Evolutionary conservation across 2,797 vertebrate genomes (phyloP), one percentile per base, ranked within the genome.

Genomic region (Chrysocyon brachyurus): DNA sequence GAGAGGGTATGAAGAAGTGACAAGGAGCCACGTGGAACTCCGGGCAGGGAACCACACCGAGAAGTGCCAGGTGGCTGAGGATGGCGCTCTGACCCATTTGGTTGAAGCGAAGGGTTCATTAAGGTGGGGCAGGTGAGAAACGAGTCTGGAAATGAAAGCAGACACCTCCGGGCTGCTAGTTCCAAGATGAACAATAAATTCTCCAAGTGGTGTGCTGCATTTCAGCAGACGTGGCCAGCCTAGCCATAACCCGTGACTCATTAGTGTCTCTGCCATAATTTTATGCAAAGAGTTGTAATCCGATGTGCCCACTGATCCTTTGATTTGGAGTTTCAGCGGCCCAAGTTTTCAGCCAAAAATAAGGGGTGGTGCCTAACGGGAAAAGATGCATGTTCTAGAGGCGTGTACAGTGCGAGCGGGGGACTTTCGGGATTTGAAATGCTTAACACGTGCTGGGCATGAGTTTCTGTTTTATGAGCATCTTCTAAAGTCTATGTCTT

Each of bases 321-420:
- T 82, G 12, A 81, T 15, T 6, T 0, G 12, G 26, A 28, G 6
- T 87, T 54, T 14, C 24, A 3, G 0, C 12, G 49, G 40, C 59
- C 61, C 61, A 49, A 17, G 33, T 6, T 14, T 33, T 31, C 21
- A 31, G 40, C 12, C 56, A 33, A 59, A 73, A 36, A 16, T 3
- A 28, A 54, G 49, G 8, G 6, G 24, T 31, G 70, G 57, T 9
- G 24, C 24, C 3, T 10, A 63, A 12, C 10, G 26, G 66, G 49
- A 49, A 57, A 33, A 15, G 10, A 3, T 4, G 1, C 40, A 5
- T 24, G 28, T n/a, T 12, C 15, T 26, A 40, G 79, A 31, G 31
- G 6, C 2, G 1, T 17, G 61, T 49, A 54, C 5, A 16, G 11
- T 9, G 5, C 0, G 28, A 66, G 70, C 56, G 3, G 1, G n/a